Evolutionary conservation across 2,113 vertebrate genomes (phyloP).

Genomic region (Nerophis ophidion): DNA sequence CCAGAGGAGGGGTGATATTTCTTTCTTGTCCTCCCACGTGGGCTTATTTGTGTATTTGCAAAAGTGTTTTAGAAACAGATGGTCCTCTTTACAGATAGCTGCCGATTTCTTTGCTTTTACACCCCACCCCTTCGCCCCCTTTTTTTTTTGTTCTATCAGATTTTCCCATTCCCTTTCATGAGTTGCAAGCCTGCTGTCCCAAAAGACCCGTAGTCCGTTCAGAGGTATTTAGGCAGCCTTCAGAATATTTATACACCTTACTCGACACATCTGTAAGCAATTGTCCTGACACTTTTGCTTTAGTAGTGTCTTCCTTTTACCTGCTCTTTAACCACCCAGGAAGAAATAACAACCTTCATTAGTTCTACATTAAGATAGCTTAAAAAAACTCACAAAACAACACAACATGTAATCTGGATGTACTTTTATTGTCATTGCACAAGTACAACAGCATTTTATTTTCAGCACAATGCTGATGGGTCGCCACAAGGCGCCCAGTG

Average conservation of each 20-base stretch:
- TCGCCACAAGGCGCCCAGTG: too few relatives aligned
- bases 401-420: too few relatives aligned
- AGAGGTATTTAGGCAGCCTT: conserved; percentile 51
- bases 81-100: conserved; percentile 8
- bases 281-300: conserved; percentile 14
- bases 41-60: conserved; percentile 2
- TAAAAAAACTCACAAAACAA: background rate
- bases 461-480: too few relatives aligned
- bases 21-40: background rate
- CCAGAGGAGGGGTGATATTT: conserved; percentile 57
- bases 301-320: background rate
- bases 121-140: background rate
- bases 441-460: too few relatives aligned
- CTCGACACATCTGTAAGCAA: conserved; percentile 24
- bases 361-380: too few relatives aligned
- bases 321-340: background rate
- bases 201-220: conserved; percentile 40
- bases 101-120: conserved; percentile 15
- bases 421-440: too few relatives aligned
- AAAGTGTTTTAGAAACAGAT: conserved; percentile 20
- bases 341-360: background rate
- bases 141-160: conserved; percentile 13
- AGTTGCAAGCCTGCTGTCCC: conserved; percentile 35
- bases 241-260: conserved; percentile 52
- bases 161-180: conserved; percentile 29